Conservation (phyloP, 2,888 invertebrate species). For the Campoplex nolae region DNA sequence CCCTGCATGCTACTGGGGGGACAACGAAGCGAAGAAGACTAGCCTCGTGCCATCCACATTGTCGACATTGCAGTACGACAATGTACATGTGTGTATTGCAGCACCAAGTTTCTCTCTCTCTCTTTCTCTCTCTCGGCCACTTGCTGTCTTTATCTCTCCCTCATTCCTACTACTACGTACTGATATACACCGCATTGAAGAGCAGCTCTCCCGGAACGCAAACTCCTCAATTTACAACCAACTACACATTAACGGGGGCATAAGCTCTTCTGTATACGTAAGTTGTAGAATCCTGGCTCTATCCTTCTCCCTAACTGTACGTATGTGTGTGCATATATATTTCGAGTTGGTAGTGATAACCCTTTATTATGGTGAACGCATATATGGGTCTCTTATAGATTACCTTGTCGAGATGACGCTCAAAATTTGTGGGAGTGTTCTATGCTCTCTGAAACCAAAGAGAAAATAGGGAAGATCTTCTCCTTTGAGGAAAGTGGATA, state of each 20-base stretch:
- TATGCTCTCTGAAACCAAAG: not conserved
- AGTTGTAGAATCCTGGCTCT: conserved; percentile 45
- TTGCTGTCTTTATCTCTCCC: not conserved
- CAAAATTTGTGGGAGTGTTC: not conserved
- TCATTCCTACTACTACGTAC: conserved; percentile 22
- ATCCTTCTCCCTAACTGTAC: conserved; percentile 3
- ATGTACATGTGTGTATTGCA: conserved; percentile 20
- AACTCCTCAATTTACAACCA: conserved; percentile 65
- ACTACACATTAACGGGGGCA: conserved; percentile 52
- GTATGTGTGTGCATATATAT: not conserved
- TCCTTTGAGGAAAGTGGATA: not conserved
- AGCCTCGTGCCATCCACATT: conserved; percentile 19
- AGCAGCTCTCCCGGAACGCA: conserved; percentile 28
- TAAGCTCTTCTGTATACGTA: conserved; percentile 51
- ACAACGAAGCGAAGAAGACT: conserved; percentile 2
- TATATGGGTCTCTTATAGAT: conserved; percentile 29
- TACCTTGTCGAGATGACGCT: conserved; percentile 27
- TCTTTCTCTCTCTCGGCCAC: not conserved
- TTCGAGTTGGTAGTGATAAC: conserved; percentile 16
- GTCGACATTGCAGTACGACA: conserved; percentile 42
- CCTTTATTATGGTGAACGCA: conserved; percentile 14
- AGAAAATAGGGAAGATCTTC: not conserved
- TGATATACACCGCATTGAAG: conserved; percentile 32
- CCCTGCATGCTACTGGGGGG: not conserved
- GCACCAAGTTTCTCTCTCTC: conserved; percentile 20